Percentiles rank a stretch among this genome's conserved stretches.
Conservation (phyloP, 2,888 invertebrate genomes). For the Cepaea hortensis region DNA sequence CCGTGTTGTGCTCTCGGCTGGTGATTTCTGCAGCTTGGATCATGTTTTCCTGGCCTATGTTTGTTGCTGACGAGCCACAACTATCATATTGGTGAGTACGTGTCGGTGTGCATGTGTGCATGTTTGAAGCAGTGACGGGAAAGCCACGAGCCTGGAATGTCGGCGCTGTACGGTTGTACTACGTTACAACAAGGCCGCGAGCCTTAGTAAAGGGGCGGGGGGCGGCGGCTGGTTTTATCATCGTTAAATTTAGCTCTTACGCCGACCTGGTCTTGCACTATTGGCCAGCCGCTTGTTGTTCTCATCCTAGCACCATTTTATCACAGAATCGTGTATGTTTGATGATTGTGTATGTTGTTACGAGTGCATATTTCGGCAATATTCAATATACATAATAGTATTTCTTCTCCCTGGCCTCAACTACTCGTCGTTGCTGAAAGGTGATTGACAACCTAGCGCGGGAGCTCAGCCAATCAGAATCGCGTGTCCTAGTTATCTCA, state of each 20-base stretch:
- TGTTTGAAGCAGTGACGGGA: conserved; percentile 1
- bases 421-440: conserved; percentile 50
- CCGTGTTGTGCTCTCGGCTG: neutral
- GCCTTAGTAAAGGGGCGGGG: conserved; percentile 31
- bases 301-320: neutral
- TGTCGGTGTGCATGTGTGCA: neutral
- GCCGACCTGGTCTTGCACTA: neutral
- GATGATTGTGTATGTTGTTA: neutral
- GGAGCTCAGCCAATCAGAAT: conserved; percentile 48
- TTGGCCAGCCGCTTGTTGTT: neutral
- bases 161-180: neutral
- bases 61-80: neutral
- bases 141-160: conserved; percentile 25
- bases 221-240: conserved; percentile 33
- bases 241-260: conserved; percentile 42
- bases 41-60: conserved; percentile 1
- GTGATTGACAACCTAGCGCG: conserved; percentile 50
- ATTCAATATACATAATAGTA: neutral
- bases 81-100: neutral
- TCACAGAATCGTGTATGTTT: neutral
- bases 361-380: neutral
- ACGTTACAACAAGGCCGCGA: conserved; percentile 28
- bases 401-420: conserved; percentile 22
- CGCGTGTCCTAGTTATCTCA: conserved; percentile 50
- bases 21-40: conserved; percentile 36